These are phyloP conservation scores for Ceraclea dissimilis DNA, from an alignment of 2,888 invertebrate genomes.

Conservation along the genomic window DNA sequence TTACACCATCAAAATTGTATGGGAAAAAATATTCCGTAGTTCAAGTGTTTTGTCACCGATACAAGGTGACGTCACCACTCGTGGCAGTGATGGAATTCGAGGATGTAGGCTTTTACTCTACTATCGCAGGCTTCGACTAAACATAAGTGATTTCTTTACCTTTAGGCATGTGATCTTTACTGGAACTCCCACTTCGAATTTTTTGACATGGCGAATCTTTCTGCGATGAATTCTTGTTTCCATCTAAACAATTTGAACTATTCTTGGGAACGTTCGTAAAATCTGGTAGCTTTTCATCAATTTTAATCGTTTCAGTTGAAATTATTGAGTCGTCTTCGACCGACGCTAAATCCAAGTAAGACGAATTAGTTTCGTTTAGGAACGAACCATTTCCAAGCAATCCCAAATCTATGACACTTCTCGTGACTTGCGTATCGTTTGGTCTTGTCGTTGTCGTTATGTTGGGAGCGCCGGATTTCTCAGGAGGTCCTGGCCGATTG, in stretches of 20 bases:
- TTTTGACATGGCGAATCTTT: slow-evolving; percentile 24
- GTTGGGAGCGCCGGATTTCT: slow-evolving; percentile 28
- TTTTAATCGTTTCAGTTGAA: slow-evolving; percentile 1
- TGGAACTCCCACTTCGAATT: slow-evolving; percentile 22
- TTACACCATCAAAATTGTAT: too few species aligned
- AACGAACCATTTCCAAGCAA: slow-evolving; percentile 4
- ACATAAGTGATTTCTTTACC: too few species aligned
- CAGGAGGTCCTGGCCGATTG: slow-evolving; percentile 74
- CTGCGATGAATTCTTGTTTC: slow-evolving; percentile 13
- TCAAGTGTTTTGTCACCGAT: too few species aligned
- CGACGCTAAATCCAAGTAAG: slow-evolving; percentile 9
- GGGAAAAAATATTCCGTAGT: too few species aligned
- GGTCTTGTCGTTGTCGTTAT: slow-evolving; percentile 14
- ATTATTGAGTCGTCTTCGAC: slow-evolving; percentile 10
- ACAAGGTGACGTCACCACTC: too few species aligned
- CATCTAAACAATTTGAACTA: slow-evolving; percentile 12
- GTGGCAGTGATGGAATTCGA: too few species aligned
- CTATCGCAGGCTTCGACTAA: too few species aligned
- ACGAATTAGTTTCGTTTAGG: slow-evolving; percentile 18
- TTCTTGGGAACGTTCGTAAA: background rate
- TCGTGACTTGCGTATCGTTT: slow-evolving; percentile 7
- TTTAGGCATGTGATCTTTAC: slow-evolving; percentile 16
- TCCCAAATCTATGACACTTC: slow-evolving; percentile 10
- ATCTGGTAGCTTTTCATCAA: background rate
- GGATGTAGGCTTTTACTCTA: too few species aligned